Evolutionary conservation across 64 coral and sea anemone genomes (phyloP), one percentile per base, ranked within the genome.

Genomic region (Stylophora pistillata): DNA sequence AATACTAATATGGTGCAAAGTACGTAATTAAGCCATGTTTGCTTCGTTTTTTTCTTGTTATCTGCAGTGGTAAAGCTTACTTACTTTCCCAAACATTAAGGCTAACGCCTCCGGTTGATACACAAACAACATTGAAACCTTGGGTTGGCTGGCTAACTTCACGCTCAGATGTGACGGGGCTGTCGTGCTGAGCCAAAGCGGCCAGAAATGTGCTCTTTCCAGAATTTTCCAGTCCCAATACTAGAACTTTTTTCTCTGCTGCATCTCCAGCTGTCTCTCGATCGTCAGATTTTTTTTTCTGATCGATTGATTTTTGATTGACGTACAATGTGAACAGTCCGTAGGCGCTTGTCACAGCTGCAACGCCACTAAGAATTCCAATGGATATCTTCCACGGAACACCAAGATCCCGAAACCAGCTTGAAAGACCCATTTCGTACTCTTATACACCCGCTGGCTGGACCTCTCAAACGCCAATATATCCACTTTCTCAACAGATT

Each of bases 51-150:
- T 60, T 12, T 47, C 37, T 47, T 7, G 37, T 47, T 47, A 47
- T 7, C 37, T 47, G 37, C 13, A 12, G 13, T 60, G 58, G 13
- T 4, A 73, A 41, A 10, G 18, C 15, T 1, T n/a, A 58, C 94
- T 85, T 76, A 98, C 95, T 94, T 90, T 98, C 95, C 95, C 95
- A 98, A 25, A 98, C 92, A 72, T 94, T 98, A 68, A 98, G 55
- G 33, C 76, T 88, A 20, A 94, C 61, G 26, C 95, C 95, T 78
- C 92, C 89, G 13, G 92, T 98, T 58, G 89, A 94, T 0, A 98
- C 73, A 78, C 95, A 94, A 32, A 98, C 82, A 28, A 98, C 95
- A 80, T 98, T 88, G 53, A 98, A 98, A 2, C 95, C 95, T 82
- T 98, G 92, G 27, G 95, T 98, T 2, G 92, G 92, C 41, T 74